Evolutionary conservation across 1,140 invertebrate species (phyloP), one percentile per base, ranked within the genome.

Genomic region (Diachasmimorpha longicaudata): DNA sequence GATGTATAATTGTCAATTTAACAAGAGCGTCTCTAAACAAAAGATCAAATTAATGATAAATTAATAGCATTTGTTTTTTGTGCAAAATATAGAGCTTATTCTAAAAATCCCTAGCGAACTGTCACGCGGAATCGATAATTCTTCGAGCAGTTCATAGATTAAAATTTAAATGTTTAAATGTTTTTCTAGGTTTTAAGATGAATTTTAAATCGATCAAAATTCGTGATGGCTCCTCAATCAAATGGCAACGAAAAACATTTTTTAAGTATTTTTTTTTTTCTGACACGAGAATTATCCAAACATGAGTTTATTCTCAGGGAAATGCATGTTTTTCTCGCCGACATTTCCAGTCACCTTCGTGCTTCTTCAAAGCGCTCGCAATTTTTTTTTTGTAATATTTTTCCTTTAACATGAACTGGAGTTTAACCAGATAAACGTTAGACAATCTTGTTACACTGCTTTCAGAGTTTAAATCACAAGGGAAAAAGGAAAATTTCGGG

Each of bases 371-470:
- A 10, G 23, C 1, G 8, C 25, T 31, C 66, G 31, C 25, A 42
- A 31, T 39, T 39, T 21, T 42, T 37, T 68, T 68, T 37, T 37
- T 39, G 11, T 37, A 1, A 68, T 8, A 31, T 37, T 68, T 37
- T 68, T 37, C 8, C n/a, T 39, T 39, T 68, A 5, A 36, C 21
- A 66, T 31, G 13, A 73, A 21, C 23, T 16, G 44, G 19, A 44
- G 10, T 76, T 78, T 67, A 76, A 81, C 67, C 46, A 75, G 48
- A 58, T 69, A 69, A 72, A 75, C 66, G 72, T 70, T 72, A 74
- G 80, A 83, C 81, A 81, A 82, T 83, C 81, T 78, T 83, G 80
- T 80, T 79, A 80, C 70, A 77, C 68, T 72, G 77, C 75, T 80
- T 63, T 77, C 77, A 75, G 75, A 78, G 77, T 79, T 77, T 81